phyloP scores from a whole-genome alignment of 2,797 vertebrate species.

The Emydoidea blandingii region DNA sequence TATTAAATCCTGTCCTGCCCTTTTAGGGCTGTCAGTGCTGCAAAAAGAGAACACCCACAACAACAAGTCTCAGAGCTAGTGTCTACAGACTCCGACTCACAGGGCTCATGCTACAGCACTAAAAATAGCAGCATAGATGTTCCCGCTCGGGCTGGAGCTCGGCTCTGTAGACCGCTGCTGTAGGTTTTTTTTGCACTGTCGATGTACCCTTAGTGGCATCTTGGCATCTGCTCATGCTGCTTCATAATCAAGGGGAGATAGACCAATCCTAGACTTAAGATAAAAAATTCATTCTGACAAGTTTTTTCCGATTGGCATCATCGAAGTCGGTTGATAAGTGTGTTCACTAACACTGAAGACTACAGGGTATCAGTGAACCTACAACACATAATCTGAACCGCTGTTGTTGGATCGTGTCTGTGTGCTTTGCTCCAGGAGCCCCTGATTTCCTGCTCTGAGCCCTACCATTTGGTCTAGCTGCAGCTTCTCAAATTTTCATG shows the following conservation, averaged over 20 bases:
- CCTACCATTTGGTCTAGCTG: not conserved
- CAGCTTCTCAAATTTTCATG: not conserved
- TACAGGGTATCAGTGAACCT: not conserved
- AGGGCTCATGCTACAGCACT: too few species aligned
- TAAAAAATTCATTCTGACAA: conserved; percentile 35
- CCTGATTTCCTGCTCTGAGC: not conserved
- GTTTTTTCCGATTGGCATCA: not conserved
- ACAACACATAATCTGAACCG: not conserved
- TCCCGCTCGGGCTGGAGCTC: too few species aligned
- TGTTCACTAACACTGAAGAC: not conserved
- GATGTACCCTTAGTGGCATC: not conserved
- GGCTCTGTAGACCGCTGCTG: too few species aligned
- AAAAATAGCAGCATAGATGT: too few species aligned
- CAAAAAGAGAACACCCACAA: too few species aligned
- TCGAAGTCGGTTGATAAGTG: not conserved
- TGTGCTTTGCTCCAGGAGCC: not conserved
- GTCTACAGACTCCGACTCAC: too few species aligned
- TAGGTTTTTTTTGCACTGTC: too few species aligned
- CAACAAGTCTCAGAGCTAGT: too few species aligned
- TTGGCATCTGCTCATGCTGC: conserved; percentile 26
- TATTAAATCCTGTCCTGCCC: too few species aligned
- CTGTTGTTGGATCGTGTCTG: not conserved
- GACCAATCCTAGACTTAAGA: not conserved
- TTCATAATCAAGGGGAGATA: conserved; percentile 15
- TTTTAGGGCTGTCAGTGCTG: too few species aligned